Evolutionary conservation across 2,113 vertebrate genomes (phyloP), one percentile per base, ranked within the genome.

Genomic region (Lathamus discolor): DNA sequence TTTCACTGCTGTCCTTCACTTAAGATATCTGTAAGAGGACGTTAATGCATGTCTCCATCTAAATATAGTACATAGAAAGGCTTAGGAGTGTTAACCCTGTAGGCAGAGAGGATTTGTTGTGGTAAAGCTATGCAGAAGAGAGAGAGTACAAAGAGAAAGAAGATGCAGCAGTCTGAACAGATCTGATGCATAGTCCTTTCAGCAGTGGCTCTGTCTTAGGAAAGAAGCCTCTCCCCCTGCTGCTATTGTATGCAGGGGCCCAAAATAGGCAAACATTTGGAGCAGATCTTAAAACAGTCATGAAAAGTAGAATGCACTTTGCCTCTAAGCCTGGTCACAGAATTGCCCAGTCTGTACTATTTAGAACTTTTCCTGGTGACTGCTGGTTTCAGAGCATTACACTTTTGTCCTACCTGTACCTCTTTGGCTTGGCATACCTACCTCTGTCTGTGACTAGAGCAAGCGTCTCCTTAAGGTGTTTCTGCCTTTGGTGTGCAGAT

Each of bases 161-260:
- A 64, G 39, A 27, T 39, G 51, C 61, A 88, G 20, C 17, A 51
- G 9, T 59, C 17, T 84, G 69, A 88, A 37, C 23, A 78, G 83
- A 59, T 41, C 28, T 81, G 67, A 35, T 17, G n/a, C 15, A 12
- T 5, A 28, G 24, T 43, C 44, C 57, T 39, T 29, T 72, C 70
- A 76, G 24, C 7, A 1, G 16, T 77, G 13, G 13, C 16, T 62
- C 35, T 87, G 18, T 12, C 37, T 66, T 44, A 63, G 46, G 72
- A 25, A 52, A 18, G 24, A 63, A 48, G 9, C 28, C 35, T 82
- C 25, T 91, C 9, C 37, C 17, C 19, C 63, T 46, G 13, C 23
- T 41, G 13, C 33, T 91, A 0, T 9, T 78, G 11, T 46, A 27
- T 75, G 15, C 2, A 0, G n/a, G 16, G 18, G 4, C n/a, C 37